A percentile compares a stretch with the other conserved stretches of the same genome.
Conservation (phyloP, 2,113 vertebrate genomes). For the Psilopogon haemacephalus region DNA sequence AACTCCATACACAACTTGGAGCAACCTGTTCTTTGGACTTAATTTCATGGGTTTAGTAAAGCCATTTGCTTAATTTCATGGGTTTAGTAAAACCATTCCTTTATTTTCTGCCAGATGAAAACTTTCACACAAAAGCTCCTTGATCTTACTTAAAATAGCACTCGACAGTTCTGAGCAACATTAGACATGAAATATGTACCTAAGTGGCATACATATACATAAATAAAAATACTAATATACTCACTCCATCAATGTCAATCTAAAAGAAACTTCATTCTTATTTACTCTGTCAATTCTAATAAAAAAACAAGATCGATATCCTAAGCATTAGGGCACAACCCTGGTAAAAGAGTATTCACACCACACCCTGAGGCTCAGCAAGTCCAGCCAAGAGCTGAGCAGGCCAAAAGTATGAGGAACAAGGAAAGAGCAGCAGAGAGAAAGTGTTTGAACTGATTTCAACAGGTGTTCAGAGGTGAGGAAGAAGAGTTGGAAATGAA, state of each 20-base stretch:
- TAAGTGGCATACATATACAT: not conserved
- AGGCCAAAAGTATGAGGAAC: not conserved
- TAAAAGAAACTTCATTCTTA: not conserved
- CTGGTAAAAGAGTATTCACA: not conserved
- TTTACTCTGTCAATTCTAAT: not conserved
- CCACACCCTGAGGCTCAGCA: not conserved
- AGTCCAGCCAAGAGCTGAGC: not conserved
- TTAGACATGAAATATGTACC: not conserved
- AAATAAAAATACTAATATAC: conserved; percentile 16
- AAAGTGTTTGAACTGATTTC: fast-evolving
- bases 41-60: not conserved
- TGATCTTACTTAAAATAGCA: not conserved
- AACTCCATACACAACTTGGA: not conserved
- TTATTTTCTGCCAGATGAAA: not conserved
- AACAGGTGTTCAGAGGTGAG: not conserved
- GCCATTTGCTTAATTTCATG: not conserved
- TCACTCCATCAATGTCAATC: not conserved
- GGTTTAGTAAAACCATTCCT: not conserved
- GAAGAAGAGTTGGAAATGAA: not conserved
- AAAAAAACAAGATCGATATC: not conserved
- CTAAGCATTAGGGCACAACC: not conserved
- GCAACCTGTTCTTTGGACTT: not conserved
- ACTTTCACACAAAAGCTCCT: not conserved
- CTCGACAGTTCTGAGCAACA: not conserved
- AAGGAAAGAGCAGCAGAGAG: not conserved